Base-by-base conservation (phyloP, 2,888 invertebrate genomes). In the Arrhopalites spinosus region DNA sequence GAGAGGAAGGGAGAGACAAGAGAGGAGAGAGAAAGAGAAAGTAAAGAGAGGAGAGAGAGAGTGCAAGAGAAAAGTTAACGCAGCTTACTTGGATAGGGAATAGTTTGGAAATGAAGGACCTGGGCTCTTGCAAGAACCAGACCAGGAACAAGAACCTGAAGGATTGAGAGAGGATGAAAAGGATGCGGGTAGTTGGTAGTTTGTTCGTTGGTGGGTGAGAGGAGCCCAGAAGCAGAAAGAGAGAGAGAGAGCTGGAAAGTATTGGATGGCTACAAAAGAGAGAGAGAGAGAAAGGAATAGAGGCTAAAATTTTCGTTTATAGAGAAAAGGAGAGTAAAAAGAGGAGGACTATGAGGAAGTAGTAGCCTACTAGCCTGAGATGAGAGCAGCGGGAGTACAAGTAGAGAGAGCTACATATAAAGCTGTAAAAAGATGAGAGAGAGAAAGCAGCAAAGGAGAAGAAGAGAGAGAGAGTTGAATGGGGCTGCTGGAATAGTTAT, bases 131-230 rank as follows among this genome's bases (percentile, higher is more conserved):
- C 20, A 25, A 61, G 74, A 47, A 43, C 36, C 50, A 53, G 74
- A 56, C 20, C 23, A 68, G 59, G 59, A 17, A 68, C 53, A 53
- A 43, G 69, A 43, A 61, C 27, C 64, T 43, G 75, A 66, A 23
- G 27, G 64, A 67, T 76, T 53, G 73, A 64, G 56, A 77, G 61
- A 77, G 61, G 69, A 68, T 15, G 27, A 27, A 25, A 77, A 75
- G 69, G 70, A 70, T 68, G 69, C 63, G 74, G 53, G 70, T 74
- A 27, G 25, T 59, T 64, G 50, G 53, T 59, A 71, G 53, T 67
- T 74, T 25, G 25, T 59, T 64, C 36, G 53, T 59, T 61, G 61
- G 63, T 64, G 59, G 71, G 64, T 64, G 75, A 56, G 50, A 59
- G 63, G 68, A 64, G 71, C 63, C 50, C 36, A 64, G 43, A 61